These are phyloP conservation scores for Subanguina moxae DNA, from an alignment of 1,140 invertebrate species.

Conservation along the genomic window DNA sequence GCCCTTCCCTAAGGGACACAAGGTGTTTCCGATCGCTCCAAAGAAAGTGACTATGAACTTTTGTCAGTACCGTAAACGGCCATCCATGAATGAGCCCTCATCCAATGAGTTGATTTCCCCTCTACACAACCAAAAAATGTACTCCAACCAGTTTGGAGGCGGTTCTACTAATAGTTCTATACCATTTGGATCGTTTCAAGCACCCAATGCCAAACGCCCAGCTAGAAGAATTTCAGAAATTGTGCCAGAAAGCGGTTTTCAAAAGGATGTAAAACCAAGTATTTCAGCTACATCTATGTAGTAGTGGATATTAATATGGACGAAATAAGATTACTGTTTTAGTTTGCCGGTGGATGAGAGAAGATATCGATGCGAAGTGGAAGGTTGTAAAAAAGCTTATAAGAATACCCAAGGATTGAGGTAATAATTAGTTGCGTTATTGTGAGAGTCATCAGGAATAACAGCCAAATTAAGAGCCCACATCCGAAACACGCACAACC, in stretches of 20 bases:
- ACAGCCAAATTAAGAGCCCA: constrained; percentile 1
- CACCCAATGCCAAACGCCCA: neutral
- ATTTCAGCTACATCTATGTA: too few species aligned
- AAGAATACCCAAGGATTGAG: constrained; percentile 26
- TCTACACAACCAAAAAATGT: neutral
- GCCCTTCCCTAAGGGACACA: constrained; percentile 21
- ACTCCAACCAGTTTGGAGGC: neutral
- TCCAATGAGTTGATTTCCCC: neutral
- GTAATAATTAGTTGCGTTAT: constrained; percentile 1
- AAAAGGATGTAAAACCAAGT: neutral
- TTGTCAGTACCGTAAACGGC: constrained; percentile 21
- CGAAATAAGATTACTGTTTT: too few species aligned
- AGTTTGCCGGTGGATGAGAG: constrained; percentile 1
- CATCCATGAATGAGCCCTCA: neutral
- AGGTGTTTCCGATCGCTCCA: constrained; percentile 10
- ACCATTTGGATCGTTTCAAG: neutral
- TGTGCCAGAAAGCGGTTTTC: neutral
- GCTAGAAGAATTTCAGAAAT: neutral
- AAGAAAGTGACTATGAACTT: constrained; percentile 13
- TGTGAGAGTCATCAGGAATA: constrained; percentile 4
- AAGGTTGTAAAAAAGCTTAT: constrained; percentile 19
- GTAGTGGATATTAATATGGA: too few species aligned
- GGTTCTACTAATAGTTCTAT: neutral
- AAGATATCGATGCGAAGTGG: constrained; percentile 13
- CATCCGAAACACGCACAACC: constrained; percentile 8